These are phyloP conservation scores for Gallirallus australis DNA, from an alignment of 2,797 vertebrate species.

Conservation along the genomic window DNA sequence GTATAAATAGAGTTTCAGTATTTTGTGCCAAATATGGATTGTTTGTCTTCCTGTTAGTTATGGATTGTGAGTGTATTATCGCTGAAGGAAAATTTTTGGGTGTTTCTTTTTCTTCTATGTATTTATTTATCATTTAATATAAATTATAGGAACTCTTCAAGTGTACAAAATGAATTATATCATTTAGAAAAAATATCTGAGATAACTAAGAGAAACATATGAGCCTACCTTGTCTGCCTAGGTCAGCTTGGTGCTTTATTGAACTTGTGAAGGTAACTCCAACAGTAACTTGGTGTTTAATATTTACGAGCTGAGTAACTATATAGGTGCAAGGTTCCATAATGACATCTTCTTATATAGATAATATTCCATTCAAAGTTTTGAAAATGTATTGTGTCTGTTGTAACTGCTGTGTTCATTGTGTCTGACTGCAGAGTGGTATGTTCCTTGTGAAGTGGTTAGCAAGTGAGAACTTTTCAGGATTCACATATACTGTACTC, in stretches of 20 bases:
- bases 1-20: conserved; percentile 51
- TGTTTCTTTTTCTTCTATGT: conserved; percentile 1
- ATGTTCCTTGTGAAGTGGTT: background rate
- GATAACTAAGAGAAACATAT: background rate
- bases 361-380: background rate
- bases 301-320: background rate
- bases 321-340: background rate
- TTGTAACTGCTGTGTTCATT: background rate
- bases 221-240: background rate
- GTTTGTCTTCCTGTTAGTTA: conserved; percentile 63
- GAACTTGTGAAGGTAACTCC: background rate
- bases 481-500: rapidly evolving
- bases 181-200: background rate
- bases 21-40: conserved; percentile 55
- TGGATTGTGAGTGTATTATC: conserved; percentile 45
- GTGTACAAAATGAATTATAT: conserved; percentile 14
- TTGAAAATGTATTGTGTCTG: background rate
- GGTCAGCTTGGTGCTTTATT: background rate
- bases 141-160: conserved; percentile 19
- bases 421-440: background rate
- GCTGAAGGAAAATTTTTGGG: background rate
- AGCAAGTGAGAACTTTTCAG: background rate
- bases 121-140: conserved; percentile 18
- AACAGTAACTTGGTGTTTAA: background rate
- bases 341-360: background rate